phyloP scores from a whole-genome alignment of 2,797 vertebrate species.

The Rhinogobio ventralis region DNA sequence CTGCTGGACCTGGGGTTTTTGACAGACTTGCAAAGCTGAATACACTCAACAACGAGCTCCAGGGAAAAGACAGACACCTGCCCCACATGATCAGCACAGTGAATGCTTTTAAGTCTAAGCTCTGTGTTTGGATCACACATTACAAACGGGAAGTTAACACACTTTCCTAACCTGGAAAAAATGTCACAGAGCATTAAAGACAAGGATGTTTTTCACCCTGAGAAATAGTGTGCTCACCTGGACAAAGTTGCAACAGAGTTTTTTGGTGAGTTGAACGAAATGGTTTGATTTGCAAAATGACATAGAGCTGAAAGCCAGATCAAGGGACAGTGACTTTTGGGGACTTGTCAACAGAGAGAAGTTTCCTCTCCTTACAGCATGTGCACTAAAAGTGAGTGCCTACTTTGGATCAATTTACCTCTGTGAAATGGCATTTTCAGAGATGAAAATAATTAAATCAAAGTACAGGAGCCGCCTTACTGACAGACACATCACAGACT shows the following conservation, averaged over 20 bases:
- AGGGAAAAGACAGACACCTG: slow-evolving; percentile 43
- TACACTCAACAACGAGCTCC: slow-evolving; percentile 34
- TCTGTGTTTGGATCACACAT: too few species aligned
- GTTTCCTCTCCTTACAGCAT: too few species aligned
- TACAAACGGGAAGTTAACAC: too few species aligned
- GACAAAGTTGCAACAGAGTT: slow-evolving; percentile 2
- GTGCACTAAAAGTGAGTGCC: too few species aligned
- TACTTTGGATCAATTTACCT: too few species aligned
- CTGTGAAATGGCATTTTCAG: too few species aligned
- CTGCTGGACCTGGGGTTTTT: slow-evolving; percentile 34
- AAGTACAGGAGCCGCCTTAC: slow-evolving; percentile 43
- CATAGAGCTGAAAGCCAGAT: too few species aligned
- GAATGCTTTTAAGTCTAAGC: too few species aligned
- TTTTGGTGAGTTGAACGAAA: not conserved
- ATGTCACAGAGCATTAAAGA: not conserved
- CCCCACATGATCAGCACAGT: slow-evolving; percentile 36
- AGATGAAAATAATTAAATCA: slow-evolving; percentile 60
- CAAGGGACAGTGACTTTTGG: too few species aligned
- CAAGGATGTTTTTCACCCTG: slow-evolving; percentile 3
- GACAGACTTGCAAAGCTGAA: slow-evolving; percentile 30
- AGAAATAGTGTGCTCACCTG: not conserved
- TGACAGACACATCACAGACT: slow-evolving; percentile 48
- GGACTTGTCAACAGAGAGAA: too few species aligned
- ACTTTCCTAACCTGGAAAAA: too few species aligned
- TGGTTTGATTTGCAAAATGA: too few species aligned